A percentile compares a stretch with the other conserved stretches of the same genome.
Evolutionary conservation across 1,140 invertebrate genomes (phyloP).

Genomic region (Eumeta japonica): DNA sequence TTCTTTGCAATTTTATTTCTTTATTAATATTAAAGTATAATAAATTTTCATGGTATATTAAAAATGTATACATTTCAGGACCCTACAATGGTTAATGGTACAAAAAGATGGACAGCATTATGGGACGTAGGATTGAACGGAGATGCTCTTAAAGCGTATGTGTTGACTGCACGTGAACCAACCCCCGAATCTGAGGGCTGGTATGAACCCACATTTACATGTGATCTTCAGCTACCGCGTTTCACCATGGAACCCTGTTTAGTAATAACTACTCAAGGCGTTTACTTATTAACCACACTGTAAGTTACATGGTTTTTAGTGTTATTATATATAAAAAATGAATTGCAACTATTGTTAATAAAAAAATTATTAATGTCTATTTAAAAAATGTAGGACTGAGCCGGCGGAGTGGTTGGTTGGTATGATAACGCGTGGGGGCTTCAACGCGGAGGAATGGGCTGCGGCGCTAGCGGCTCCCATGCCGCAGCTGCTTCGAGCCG

Average conservation of each 20-base stretch:
- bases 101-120: constrained; percentile 17
- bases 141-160: constrained; percentile 28
- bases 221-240: constrained; percentile 37
- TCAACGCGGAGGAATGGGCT: constrained; percentile 30
- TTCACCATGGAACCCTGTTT: constrained; percentile 37
- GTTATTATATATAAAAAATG: too few species aligned
- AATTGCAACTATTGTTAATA: too few species aligned
- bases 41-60: neutral
- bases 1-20: neutral
- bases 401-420: constrained; percentile 43
- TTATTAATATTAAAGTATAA: neutral
- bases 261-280: constrained; percentile 33
- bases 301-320: constrained; percentile 27
- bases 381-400: too few species aligned
- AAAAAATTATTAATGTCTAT: too few species aligned
- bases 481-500: constrained; percentile 28
- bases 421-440: constrained; percentile 31
- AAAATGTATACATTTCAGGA: neutral
- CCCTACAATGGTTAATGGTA: too few species aligned
- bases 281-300: constrained; percentile 42
- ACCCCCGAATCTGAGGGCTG: constrained; percentile 17
- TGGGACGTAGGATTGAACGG: constrained; percentile 42
- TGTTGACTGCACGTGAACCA: constrained; percentile 35
- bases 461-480: constrained; percentile 32
- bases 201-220: constrained; percentile 41